A percentile compares a stretch with the other conserved stretches of the same genome.
Conservation (phyloP, 2,888 invertebrate species). For the Drosophila seclusa region DNA sequence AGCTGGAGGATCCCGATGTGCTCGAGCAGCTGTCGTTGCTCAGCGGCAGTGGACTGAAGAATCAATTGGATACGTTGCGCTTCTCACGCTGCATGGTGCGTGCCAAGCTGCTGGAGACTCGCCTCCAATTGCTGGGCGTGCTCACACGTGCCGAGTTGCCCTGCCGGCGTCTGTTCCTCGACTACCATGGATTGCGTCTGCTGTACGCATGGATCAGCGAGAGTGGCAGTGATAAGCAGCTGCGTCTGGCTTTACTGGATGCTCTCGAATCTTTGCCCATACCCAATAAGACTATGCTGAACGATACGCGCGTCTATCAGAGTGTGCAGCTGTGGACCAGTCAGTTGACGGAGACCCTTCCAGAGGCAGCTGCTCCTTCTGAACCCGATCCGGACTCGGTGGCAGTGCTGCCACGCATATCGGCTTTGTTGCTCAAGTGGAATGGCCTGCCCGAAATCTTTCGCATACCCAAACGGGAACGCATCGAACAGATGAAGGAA, state of each 20-base stretch:
- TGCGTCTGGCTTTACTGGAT: slow-evolving; percentile 90
- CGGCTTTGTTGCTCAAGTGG: slow-evolving; percentile 73
- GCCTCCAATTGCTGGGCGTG: slow-evolving; percentile 91
- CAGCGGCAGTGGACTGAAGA: slow-evolving; percentile 92
- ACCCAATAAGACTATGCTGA: slow-evolving; percentile 96
- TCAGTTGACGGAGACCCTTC: slow-evolving; percentile 8
- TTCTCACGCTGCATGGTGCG: slow-evolving; percentile 96
- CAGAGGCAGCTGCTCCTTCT: background rate
- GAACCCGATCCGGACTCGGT: slow-evolving; percentile 7
- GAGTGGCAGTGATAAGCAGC: slow-evolving; percentile 79
- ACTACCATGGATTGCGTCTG: slow-evolving; percentile 96
- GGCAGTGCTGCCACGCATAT: slow-evolving; percentile 47
- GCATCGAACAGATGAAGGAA: slow-evolving; percentile 97
- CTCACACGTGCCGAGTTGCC: slow-evolving; percentile 93
- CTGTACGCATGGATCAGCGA: slow-evolving; percentile 97
- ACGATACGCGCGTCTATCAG: slow-evolving; percentile 95
- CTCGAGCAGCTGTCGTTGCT: slow-evolving; percentile 95
- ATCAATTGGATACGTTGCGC: slow-evolving; percentile 94
- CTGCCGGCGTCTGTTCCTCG: slow-evolving; percentile 94
- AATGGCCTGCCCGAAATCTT: slow-evolving; percentile 84
- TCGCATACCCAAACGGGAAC: slow-evolving; percentile 94
- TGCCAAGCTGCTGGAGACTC: slow-evolving; percentile 92
- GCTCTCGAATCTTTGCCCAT: slow-evolving; percentile 95
- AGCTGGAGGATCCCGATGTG: slow-evolving; percentile 88
- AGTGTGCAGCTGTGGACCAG: slow-evolving; percentile 92